A percentile compares a stretch with the other conserved stretches of the same genome.
Evolutionary conservation across 2,888 invertebrate genomes (phyloP).

Genomic region (Stegana nigrithorax): DNA sequence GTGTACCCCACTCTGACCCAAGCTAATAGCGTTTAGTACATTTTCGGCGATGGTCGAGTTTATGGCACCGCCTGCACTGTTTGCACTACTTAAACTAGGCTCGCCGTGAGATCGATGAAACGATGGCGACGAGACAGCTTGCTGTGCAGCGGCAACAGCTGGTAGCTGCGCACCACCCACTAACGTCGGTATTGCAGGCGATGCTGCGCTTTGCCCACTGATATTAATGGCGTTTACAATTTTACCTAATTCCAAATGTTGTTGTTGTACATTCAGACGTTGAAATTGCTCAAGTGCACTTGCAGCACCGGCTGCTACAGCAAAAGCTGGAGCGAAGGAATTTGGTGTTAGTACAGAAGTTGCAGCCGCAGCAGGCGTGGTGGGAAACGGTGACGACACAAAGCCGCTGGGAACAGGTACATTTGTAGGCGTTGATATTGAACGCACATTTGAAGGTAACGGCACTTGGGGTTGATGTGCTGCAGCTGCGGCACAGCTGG

Average conservation of each 20-base stretch:
- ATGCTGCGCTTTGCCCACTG: slow-evolving; percentile 22
- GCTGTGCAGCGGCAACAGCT: not conserved
- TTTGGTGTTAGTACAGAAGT: slow-evolving; percentile 60
- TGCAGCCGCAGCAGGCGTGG: slow-evolving; percentile 38
- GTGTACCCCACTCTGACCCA: slow-evolving; percentile 30
- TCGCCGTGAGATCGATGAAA: slow-evolving; percentile 6
- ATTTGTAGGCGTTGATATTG: slow-evolving; percentile 44
- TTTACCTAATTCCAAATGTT: slow-evolving; percentile 58
- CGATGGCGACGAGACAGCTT: slow-evolving; percentile 24
- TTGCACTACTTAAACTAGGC: slow-evolving; percentile 26
- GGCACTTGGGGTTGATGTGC: slow-evolving; percentile 37
- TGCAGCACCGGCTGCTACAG: slow-evolving; percentile 34
- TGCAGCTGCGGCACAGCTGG: slow-evolving; percentile 30
- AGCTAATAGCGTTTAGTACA: slow-evolving; percentile 55
- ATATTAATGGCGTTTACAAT: slow-evolving; percentile 55
- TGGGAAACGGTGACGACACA: slow-evolving; percentile 55
- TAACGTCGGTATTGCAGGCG: slow-evolving; percentile 21
- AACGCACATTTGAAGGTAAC: slow-evolving; percentile 44
- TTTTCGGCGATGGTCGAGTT: slow-evolving; percentile 62
- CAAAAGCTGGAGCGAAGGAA: slow-evolving; percentile 47
- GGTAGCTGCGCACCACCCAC: slow-evolving; percentile 22
- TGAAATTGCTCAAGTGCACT: slow-evolving; percentile 46
- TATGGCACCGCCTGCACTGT: slow-evolving; percentile 53
- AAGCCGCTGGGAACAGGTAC: slow-evolving; percentile 63
- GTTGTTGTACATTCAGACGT: slow-evolving; percentile 50